A percentile compares a stretch with the other conserved stretches of the same genome.
Conservation (phyloP, 1,140 invertebrate genomes). For the Halesus radiatus region DNA sequence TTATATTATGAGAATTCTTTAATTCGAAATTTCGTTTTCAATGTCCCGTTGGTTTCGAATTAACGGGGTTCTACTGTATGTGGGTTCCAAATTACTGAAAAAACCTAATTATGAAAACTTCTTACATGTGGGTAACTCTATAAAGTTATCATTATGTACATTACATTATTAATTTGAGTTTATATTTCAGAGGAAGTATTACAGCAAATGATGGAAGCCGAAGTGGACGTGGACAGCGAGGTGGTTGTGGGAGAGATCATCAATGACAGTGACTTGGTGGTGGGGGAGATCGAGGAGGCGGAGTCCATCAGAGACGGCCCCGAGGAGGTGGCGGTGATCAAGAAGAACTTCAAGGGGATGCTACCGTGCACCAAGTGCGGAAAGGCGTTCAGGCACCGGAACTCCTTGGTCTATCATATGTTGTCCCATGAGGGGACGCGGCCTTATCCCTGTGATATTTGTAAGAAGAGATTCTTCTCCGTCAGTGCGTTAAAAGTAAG, state of each 20-base stretch:
- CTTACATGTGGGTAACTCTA: too few relatives aligned
- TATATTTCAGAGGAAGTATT: slow-evolving; percentile 62
- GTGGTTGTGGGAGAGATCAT: slow-evolving; percentile 62
- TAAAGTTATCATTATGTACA: too few relatives aligned
- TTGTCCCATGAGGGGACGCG: slow-evolving; percentile 82
- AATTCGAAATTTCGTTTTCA: too few relatives aligned
- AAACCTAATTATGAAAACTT: too few relatives aligned
- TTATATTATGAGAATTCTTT: too few relatives aligned
- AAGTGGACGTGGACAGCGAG: slow-evolving; percentile 62
- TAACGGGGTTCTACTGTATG: too few relatives aligned
- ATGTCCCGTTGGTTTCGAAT: too few relatives aligned
- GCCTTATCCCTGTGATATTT: slow-evolving; percentile 85
- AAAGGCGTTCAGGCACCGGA: slow-evolving; percentile 83
- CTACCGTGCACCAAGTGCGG: slow-evolving; percentile 77
- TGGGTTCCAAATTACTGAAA: too few relatives aligned
- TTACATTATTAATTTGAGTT: background rate
- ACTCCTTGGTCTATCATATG: slow-evolving; percentile 88
- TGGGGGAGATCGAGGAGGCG: slow-evolving; percentile 58
- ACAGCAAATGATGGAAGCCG: slow-evolving; percentile 63
- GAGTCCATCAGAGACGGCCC: slow-evolving; percentile 51
- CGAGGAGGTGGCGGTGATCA: slow-evolving; percentile 49
- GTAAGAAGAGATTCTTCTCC: slow-evolving; percentile 86
- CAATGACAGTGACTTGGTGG: slow-evolving; percentile 55
- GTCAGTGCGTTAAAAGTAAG: slow-evolving; percentile 81
- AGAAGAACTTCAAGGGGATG: slow-evolving; percentile 57